Base-by-base conservation (phyloP, 2,113 vertebrate genomes). In the Mus spicilegus region DNA sequence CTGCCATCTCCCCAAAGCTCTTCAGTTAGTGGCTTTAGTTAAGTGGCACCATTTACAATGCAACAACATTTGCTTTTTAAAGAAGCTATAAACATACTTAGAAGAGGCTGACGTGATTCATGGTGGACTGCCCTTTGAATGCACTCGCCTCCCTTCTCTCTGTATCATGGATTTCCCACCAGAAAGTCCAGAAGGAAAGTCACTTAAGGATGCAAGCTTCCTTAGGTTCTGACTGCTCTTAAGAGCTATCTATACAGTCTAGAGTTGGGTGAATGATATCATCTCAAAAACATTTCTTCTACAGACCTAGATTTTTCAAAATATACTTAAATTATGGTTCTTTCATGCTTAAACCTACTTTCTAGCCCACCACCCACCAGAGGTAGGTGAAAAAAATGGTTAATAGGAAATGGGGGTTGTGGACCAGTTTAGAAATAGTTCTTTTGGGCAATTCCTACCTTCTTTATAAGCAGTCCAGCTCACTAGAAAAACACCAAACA, bases 181-280 rank as follows among this genome's bases (percentile, higher is more conserved):
- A 69, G 61, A 69, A 70, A 63, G 84, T 92, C 95, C 65, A 93
- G 36, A 94, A 92, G 24, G 76, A 91, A 58, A 87, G 91, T 75
- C 84, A 93, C 28, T 14, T 39, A 81, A 96, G 85, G 91, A 96
- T 75, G 75, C n/a, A 96, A 80, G 30, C 16, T 12, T 73, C 26
- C 33, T 85, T 85, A 14, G 20, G 63, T 30, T 92, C 39, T 85
- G 36, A 58, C 92, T 96, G 94, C 86, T 77, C 54, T 36, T 39
- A 76, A 6, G 36, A 76, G 67, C 92, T 65, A 36, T 81, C 4
- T 78, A 16, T 56, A 92, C 12, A 65, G 20, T 56, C 85, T 28
- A 65, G 22, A 2, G 67, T 9, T 65, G 26, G 9, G 26, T 14
- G 61, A 90, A 75, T 14, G 58, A 96, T 72, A 63, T 77, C 51